Evolutionary conservation across 2,113 vertebrate genomes (phyloP), one percentile per base, ranked within the genome.

Genomic region (Microtus montanus): DNA sequence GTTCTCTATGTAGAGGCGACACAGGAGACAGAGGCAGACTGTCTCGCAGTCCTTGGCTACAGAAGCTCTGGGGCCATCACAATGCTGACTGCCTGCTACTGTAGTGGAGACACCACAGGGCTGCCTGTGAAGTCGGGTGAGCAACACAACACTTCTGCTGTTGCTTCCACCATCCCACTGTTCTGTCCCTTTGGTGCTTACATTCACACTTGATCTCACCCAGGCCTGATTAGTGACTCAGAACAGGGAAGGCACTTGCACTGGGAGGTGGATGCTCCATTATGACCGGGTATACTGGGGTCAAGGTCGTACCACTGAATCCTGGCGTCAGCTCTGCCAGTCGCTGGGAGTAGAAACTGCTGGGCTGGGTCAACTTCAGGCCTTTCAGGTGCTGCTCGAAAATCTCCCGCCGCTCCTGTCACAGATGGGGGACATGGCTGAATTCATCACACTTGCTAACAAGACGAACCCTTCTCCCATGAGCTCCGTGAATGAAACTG

Each of bases 311-410:
- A 99, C 99, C 99, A 15, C 99, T 99, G 98, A 99, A 99, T 74
- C 99, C 99, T 0, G 99, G 99, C 0, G 99, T 99, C 93, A 99
- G 99, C 96, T 99, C 99, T 2, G 99, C 99, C 91, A 99, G 98
- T 22, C 99, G 99, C 95, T 99, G 98, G 0, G 99, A 99, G 98
- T 99, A 99, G 97, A 99, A 99, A 94, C 98, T 97, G 80, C 99
- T 98, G 0, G 99, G 98, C 35, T 99, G 99, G 26, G 99, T 99
- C 87, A 99, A 98, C 93, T 99, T 99, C 96, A 99, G 97, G 92
- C 98, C 98, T 98, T 99, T 99, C 97, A 99, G 97, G 97, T 99
- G 99, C 70, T 99, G 99, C 98, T 99, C 99, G 30, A 98, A 99
- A 97, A 99, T 99, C 97, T 99, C 99, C 95, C 98, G 99, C 92